Base-by-base conservation (phyloP, 2,113 vertebrate genomes). In the Erythrocercus mccallii region DNA sequence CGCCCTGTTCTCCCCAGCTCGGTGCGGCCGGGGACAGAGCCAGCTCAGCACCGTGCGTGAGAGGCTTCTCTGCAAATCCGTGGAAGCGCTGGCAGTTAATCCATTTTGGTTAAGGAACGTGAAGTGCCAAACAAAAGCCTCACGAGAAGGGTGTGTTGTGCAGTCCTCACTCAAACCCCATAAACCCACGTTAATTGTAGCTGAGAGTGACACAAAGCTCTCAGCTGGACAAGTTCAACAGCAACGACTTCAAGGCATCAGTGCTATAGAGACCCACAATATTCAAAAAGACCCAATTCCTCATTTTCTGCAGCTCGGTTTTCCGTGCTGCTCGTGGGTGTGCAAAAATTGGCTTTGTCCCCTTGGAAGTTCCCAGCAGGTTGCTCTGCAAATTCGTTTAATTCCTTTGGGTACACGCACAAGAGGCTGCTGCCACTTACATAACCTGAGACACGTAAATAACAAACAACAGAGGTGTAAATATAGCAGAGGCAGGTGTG, bases 311-410 rank as follows among this genome's bases (percentile, higher is more conserved):
- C 53, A 57, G 53, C 64, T 73, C 2, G 0, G 4, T 65, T 51
- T 56, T 40, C 48, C 1, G 0, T 23, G 20, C 78, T 2, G 15
- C 42, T 65, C 14, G 10, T 15, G n/a, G 33, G 24, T 0, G 4
- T 14, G 33, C 19, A 37, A 50, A 50, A 40, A 86, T 50, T 0
- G n/a, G 22, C 27, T 74, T 74, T 10, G 9, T 31, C 31, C 37
- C 27, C 14, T 5, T 24, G n/a, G 37, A 68, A 86, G 35, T 9
- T 54, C 58, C 64, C 12, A 24, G 65, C 68, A 30, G 53, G 88
- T 10, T 53, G 21, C 37, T 48, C 51, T 44, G 58, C 30, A 12
- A 45, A 79, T 47, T 40, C 2, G 3, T 30, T 30, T 23, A 28
- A 28, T 69, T 66, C 53, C 47, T 37, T 20, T 2, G 3, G 8